Base-by-base conservation (phyloP, 2,888 invertebrate genomes). In the Sarcophaga subvicina region DNA sequence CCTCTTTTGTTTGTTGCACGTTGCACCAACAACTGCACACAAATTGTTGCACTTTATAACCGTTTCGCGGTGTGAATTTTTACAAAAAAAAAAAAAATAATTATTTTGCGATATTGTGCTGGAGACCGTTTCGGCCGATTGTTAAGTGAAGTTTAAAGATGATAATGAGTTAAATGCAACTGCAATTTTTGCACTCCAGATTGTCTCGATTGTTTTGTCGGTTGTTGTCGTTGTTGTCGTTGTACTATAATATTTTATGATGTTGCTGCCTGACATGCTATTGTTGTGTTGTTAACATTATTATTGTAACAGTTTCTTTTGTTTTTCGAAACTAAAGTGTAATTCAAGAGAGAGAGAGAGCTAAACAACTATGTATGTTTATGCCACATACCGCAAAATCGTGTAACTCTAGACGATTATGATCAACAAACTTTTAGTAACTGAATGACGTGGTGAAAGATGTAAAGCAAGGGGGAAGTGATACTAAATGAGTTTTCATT, bases 351-450 rank as follows among this genome's bases (percentile, higher is more conserved):
- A 54, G 17, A 54, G 17, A 20, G 1, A 22, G 22, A 22, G 22
- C 54, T 45, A 76, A 80, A 67, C 69, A 80, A 64, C 81, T 45
- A 37, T 11, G 12, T 47, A 37, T 17, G 12, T 47, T 17, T 54
- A 17, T 45, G 37, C 27, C 45, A 77, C 66, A 77, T 85, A 62
- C 85, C 80, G 77, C 77, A 80, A 85, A 77, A 69, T 78, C 78
- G 45, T 81, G 78, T 81, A 85, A 81, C 78, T 85, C 81, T 85
- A 81, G 64, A 81, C 72, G 81, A 80, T 80, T 85, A 83, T 80
- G 27, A 72, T 22, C 69, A 71, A 76, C 63, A 37, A 49, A 14
- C 22, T 54, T 22, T 59, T 25, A 25, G 20, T 71, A 12, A 22
- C 6, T 49, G 25, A 12, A 37, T 59, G 3, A 22, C 14, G 5